Conservation (phyloP, 2,113 vertebrate species). For the Megaptera novaeangliae region DNA sequence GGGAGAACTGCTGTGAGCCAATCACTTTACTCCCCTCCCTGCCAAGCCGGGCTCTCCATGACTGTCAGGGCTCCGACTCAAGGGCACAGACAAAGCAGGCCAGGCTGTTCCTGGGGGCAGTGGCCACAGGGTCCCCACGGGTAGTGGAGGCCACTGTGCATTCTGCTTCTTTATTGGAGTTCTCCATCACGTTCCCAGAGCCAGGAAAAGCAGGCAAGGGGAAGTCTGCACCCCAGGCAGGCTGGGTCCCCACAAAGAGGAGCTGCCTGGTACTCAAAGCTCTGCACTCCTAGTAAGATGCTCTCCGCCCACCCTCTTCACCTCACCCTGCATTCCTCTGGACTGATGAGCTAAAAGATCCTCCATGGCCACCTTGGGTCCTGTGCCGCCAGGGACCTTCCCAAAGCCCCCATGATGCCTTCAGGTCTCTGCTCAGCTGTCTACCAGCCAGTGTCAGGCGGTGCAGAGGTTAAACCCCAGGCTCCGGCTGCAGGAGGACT, state of each 20-base stretch:
- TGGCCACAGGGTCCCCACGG: background rate
- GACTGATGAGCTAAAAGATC: background rate
- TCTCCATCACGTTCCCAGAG: conserved; percentile 71
- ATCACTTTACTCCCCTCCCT: background rate
- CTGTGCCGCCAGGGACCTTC: background rate
- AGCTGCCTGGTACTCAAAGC: background rate
- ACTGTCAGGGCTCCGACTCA: background rate
- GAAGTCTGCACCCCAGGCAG: conserved; percentile 57
- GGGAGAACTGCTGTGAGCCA: background rate
- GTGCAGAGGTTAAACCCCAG: background rate
- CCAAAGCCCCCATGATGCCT: fast-evolving
- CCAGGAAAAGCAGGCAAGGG: conserved; percentile 64
- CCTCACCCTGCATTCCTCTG: background rate
- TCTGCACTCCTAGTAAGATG: background rate
- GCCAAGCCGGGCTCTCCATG: background rate
- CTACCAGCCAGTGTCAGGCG: background rate
- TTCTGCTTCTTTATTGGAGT: conserved; percentile 71
- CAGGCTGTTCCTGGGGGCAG: background rate
- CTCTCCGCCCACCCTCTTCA: background rate
- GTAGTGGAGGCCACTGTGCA: conserved; percentile 18
- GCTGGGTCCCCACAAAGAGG: background rate
- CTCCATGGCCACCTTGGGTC: background rate
- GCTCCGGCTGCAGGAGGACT: background rate
- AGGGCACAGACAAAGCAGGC: background rate
- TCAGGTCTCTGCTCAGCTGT: background rate